Base-by-base conservation (phyloP, 2,113 vertebrate genomes). In the Tor tambroides region DNA sequence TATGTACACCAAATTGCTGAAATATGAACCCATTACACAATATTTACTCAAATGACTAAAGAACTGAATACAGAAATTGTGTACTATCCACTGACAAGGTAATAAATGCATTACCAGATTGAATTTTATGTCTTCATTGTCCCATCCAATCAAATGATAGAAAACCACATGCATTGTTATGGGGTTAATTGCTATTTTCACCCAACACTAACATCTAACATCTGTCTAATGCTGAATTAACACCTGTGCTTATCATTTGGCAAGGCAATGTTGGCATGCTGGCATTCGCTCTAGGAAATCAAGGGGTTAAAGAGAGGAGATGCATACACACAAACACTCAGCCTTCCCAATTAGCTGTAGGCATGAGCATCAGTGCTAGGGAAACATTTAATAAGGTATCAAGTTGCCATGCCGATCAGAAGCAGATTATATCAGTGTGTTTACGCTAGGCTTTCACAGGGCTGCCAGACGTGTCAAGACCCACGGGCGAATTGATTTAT, bases 401-500 rank as follows among this genome's bases (percentile, higher is more conserved):
- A 8, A 49, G 32, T 85, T 87, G 86, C 49, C 75, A 76, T 51
- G 71, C 35, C 85, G 83, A 74, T 32, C 59, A 86, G 46, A 78
- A 32, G 32, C 56, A 32, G 54, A 85, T 88, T 88, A 85, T 85
- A 85, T 85, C 87, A 88, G 83, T 41, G 30, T 88, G 87, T 88
- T 88, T 83, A 88, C 87, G 41, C 65, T 49, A 59, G 32, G n/a
- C 77, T 65, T 79, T 81, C 35, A 83, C 69, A 23, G 26, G 23
- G 67, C 63, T 78, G 49, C 86, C 81, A 83, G 63, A 82, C 5
- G 51, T 90, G 82, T 86, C 80, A 83, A 77, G 46, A 80, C 63
- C 85, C 78, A 61, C 14, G n/a, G 30, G 83, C 59, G 11, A 89
- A 87, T 56, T 87, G 67, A 93, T 92, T 90, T 89, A 90, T 78